Percentiles rank a stretch among this genome's conserved stretches.
phyloP scores from a whole-genome alignment of 2,797 vertebrate genomes.

The Channa striata region DNA sequence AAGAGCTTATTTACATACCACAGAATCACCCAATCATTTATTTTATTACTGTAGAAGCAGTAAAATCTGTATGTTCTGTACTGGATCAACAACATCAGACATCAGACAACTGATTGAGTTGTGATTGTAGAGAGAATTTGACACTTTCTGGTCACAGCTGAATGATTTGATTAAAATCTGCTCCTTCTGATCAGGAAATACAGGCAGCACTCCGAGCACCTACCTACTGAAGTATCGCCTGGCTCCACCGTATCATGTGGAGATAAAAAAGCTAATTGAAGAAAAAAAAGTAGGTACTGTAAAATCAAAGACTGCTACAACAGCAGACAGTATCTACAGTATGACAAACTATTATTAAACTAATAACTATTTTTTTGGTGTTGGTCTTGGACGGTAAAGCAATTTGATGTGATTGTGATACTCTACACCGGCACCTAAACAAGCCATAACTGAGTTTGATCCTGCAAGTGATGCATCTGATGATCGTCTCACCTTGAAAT shows the following conservation, averaged over 20 bases:
- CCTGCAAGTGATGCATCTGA: not conserved
- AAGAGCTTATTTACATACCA: not conserved
- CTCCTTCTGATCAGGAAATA: conserved; percentile 45
- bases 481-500: conserved; percentile 91
- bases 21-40: conserved; percentile 3
- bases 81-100: conserved; percentile 17
- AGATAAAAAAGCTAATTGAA: conserved; percentile 85
- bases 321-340: not conserved
- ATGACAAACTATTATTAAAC: not conserved
- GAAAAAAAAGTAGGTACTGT: conserved; percentile 57
- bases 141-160: not conserved
- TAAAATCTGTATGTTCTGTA: not conserved
- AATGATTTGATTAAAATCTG: conserved; percentile 31
- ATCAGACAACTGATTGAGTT: conserved; percentile 17
- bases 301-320: conserved; percentile 22
- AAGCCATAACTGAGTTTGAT: not conserved
- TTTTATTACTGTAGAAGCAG: conserved; percentile 5
- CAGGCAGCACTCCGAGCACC: conserved; percentile 76
- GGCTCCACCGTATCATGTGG: conserved; percentile 80
- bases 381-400: not conserved
- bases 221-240: conserved; percentile 85
- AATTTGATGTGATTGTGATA: not conserved
- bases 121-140: conserved; percentile 32
- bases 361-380: too few relatives aligned
- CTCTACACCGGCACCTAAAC: not conserved